A percentile compares a stretch with the other conserved stretches of the same genome.
Conservation (phyloP, 2,113 vertebrate species). For the Trochalopteron elliotii region DNA sequence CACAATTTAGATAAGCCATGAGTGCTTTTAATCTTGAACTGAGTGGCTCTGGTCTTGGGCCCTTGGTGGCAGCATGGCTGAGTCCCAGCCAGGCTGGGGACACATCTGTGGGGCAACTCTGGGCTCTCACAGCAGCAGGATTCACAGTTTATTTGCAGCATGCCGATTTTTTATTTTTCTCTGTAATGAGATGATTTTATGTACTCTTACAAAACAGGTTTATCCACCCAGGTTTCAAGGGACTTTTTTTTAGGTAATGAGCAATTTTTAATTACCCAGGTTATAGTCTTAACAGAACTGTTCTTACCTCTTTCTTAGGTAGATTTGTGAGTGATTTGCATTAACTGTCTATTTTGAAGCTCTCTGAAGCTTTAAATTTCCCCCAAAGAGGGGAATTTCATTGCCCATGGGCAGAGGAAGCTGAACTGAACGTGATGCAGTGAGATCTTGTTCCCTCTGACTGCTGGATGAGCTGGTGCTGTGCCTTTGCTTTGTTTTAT, state of each 20-base stretch:
- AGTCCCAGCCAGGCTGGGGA: rapidly evolving
- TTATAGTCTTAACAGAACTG: neutral
- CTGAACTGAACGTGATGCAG: neutral
- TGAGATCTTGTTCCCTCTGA: neutral
- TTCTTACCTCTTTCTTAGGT: neutral
- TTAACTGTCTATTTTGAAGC: neutral
- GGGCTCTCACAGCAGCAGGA: neutral
- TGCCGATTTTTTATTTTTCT: neutral
- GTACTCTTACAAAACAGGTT: neutral
- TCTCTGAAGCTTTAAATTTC: neutral
- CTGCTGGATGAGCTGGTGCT: neutral
- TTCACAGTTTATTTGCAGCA: rapidly evolving
- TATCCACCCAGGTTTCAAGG: neutral
- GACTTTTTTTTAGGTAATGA: neutral
- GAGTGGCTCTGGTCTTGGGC: neutral
- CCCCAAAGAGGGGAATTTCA: neutral
- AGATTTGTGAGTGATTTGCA: neutral
- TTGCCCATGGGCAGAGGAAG: neutral
- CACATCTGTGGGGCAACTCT: neutral
- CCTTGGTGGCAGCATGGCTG: too few species aligned
- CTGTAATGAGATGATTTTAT: neutral
- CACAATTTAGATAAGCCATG: neutral
- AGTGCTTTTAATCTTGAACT: neutral
- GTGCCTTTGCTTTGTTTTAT: neutral
- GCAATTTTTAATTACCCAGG: neutral